Percentiles rank a stretch among this genome's conserved stretches.
phyloP scores from a whole-genome alignment of 2,888 invertebrate genomes.

The Clunio marinus region DNA sequence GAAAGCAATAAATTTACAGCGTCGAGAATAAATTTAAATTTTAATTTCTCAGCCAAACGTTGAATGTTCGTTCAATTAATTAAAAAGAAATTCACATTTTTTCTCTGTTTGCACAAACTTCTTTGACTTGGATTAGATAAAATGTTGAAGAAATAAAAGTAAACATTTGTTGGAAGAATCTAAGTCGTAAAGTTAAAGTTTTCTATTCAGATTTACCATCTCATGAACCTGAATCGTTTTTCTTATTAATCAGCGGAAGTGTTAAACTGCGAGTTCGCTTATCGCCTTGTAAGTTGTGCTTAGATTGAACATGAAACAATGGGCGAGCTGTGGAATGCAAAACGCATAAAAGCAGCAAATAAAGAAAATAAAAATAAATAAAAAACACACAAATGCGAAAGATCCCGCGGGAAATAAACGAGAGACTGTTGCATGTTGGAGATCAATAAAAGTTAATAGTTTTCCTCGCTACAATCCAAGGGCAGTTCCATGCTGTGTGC shows the following conservation, averaged over 20 bases:
- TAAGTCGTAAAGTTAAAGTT: not conserved
- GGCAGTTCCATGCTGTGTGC: not conserved
- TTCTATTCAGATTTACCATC: conserved; percentile 7
- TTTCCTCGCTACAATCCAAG: conserved; percentile 12
- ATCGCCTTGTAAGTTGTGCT: conserved; percentile 12
- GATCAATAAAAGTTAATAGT: conserved; percentile 28
- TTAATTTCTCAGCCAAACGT: conserved; percentile 15
- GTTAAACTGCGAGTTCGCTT: conserved; percentile 12
- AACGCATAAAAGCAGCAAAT: not conserved
- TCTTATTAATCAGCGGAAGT: conserved; percentile 10
- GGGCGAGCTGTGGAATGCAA: conserved; percentile 15
- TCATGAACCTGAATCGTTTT: not conserved
- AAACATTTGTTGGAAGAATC: not conserved
- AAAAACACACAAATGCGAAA: no score
- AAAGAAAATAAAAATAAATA: no score
- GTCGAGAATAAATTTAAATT: conserved; percentile 6
- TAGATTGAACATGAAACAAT: not conserved
- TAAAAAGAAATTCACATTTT: conserved; percentile 20
- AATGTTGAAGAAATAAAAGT: conserved; percentile 16
- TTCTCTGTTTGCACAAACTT: not conserved
- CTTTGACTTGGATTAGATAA: not conserved
- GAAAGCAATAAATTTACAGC: conserved; percentile 10
- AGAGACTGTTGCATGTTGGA: conserved; percentile 20
- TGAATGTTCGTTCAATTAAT: conserved; percentile 5
- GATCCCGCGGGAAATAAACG: not conserved